Evolutionary conservation across 2,797 vertebrate species (phyloP).

Genomic region (Sebastolobus altivelis): DNA sequence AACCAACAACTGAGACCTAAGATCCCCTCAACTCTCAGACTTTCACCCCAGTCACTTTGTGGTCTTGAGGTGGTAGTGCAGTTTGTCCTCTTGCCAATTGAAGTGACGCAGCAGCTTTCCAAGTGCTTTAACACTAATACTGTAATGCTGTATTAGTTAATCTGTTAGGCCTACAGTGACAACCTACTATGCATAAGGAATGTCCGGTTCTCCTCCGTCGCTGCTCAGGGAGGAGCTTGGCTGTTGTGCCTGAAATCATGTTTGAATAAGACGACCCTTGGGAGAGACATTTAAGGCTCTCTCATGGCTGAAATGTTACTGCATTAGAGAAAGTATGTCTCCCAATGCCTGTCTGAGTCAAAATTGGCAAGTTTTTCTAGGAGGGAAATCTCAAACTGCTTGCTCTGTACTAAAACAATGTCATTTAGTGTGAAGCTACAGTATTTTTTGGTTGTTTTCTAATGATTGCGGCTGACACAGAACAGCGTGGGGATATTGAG

Average conservation of each 20-base stretch:
- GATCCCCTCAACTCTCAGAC: neutral
- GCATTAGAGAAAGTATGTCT: slow-evolving; percentile 35
- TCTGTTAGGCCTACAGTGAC: slow-evolving; percentile 65
- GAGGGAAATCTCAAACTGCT: neutral
- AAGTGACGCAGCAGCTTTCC: slow-evolving; percentile 17
- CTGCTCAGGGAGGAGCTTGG: slow-evolving; percentile 56
- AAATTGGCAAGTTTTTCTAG: neutral
- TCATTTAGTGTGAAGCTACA: neutral
- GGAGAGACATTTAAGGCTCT: slow-evolving; percentile 62
- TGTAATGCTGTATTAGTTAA: slow-evolving; percentile 62
- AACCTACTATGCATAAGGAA: slow-evolving; percentile 79
- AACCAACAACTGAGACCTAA: neutral
- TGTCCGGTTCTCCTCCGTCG: slow-evolving; percentile 70
- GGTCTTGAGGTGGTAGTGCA: neutral
- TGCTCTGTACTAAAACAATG: neutral
- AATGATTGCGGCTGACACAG: slow-evolving; percentile 3
- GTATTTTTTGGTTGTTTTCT: slow-evolving; percentile 16
- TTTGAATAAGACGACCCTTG: slow-evolving; percentile 64
- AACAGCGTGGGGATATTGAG: slow-evolving; percentile 1
- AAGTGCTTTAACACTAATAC: slow-evolving; percentile 17
- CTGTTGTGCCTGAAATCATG: slow-evolving; percentile 58
- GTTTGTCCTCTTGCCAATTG: slow-evolving; percentile 2
- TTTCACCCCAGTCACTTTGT: neutral
- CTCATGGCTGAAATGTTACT: slow-evolving; percentile 47
- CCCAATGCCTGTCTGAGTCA: neutral